phyloP scores from a whole-genome alignment of 2,888 invertebrate species.

The Ellobium chinense region DNA sequence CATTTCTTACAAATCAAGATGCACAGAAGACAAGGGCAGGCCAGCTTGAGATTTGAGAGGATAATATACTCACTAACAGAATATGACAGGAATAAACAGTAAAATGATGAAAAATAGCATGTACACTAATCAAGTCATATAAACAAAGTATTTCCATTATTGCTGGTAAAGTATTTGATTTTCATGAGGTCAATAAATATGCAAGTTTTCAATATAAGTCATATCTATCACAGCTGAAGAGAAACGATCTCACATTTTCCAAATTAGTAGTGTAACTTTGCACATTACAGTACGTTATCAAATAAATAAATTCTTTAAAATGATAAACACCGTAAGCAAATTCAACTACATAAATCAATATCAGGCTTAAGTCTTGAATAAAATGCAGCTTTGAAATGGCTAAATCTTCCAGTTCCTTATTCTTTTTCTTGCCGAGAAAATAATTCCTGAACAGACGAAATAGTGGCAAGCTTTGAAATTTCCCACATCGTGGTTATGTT shows the following conservation, averaged over 20 bases:
- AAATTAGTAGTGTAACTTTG: slow-evolving; percentile 7
- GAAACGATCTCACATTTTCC: slow-evolving; percentile 24
- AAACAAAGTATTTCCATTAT: slow-evolving; percentile 26
- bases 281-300: slow-evolving; percentile 2
- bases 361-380: neutral
- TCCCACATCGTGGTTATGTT: neutral
- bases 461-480: neutral
- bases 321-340: neutral
- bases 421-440: neutral
- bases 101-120: neutral
- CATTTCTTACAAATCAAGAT: neutral
- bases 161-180: slow-evolving; percentile 39
- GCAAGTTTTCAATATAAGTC: slow-evolving; percentile 18
- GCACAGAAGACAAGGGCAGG: neutral
- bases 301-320: neutral
- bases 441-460: neutral
- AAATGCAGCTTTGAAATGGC: neutral
- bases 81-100: neutral
- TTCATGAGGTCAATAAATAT: slow-evolving; percentile 44
- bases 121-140: slow-evolving; percentile 9
- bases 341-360: neutral
- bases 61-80: neutral
- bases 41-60: neutral
- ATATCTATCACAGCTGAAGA: slow-evolving; percentile 45
- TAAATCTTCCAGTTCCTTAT: neutral